phyloP scores from a whole-genome alignment of 92 coral and sea anemone genomes.

The Zoanthus solanderi region DNA sequence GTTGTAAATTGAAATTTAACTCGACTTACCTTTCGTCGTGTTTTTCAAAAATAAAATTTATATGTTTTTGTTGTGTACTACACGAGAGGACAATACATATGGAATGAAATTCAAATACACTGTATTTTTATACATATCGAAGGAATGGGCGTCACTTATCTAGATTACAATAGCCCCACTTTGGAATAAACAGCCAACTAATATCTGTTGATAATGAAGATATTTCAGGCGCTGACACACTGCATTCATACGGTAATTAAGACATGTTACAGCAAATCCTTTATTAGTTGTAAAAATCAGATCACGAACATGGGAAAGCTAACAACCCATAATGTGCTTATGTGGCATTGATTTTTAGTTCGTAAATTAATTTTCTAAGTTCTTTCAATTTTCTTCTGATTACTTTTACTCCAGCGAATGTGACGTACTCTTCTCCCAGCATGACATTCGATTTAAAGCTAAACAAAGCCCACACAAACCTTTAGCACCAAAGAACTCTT shows the following conservation, averaged over 20 bases:
- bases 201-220: slow-evolving; percentile 1
- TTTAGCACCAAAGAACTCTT: neutral
- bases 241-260: slow-evolving; percentile 37
- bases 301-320: neutral
- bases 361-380: neutral
- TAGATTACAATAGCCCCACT: slow-evolving; percentile 30
- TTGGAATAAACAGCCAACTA: slow-evolving; percentile 31
- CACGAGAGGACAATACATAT: slow-evolving; percentile 31
- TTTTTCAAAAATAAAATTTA: neutral
- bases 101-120: slow-evolving; percentile 31
- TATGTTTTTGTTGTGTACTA: slow-evolving; percentile 16
- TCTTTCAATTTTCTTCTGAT: neutral
- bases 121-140: slow-evolving; percentile 33
- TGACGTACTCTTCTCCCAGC: neutral
- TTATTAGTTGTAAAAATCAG: slow-evolving; percentile 3
- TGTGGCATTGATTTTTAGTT: neutral
- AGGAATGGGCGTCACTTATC: slow-evolving; percentile 42
- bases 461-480: neutral
- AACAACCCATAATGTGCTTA: slow-evolving; percentile 13
- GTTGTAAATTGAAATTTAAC: neutral
- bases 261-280: slow-evolving; percentile 5
- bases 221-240: slow-evolving; percentile 13
- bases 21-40: neutral
- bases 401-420: neutral
- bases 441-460: slow-evolving; percentile 1